phyloP scores from a whole-genome alignment of 2,888 invertebrate genomes.

The Pseudoips prasinana region DNA sequence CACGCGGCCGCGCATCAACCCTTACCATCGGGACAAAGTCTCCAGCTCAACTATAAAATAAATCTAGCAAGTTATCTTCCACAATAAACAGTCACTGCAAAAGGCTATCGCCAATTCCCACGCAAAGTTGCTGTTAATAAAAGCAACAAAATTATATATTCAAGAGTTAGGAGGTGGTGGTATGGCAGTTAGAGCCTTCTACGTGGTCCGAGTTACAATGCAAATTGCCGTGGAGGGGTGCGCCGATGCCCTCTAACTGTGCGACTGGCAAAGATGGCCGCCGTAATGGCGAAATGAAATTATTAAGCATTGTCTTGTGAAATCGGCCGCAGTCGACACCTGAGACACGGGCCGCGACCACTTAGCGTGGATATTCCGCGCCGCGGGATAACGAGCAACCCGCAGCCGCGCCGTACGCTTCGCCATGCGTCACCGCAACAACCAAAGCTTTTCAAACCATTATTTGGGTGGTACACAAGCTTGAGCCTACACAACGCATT shows the following conservation, averaged over 20 bases:
- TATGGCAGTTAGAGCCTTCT: conserved; percentile 75
- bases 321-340: conserved; percentile 82
- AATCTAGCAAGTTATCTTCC: conserved; percentile 79
- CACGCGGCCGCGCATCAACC: conserved; percentile 48
- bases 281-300: conserved; percentile 81
- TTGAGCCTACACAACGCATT: too few species aligned
- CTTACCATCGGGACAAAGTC: conserved; percentile 62
- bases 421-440: conserved; percentile 10
- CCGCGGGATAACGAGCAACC: conserved; percentile 19
- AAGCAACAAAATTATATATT: conserved; percentile 82
- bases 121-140: conserved; percentile 80
- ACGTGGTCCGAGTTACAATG: conserved; percentile 82
- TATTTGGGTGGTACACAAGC: too few species aligned
- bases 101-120: conserved; percentile 80
- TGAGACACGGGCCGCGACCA: conserved; percentile 62
- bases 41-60: conserved; percentile 73
- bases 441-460: not conserved
- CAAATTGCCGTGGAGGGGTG: conserved; percentile 80
- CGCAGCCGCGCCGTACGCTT: conserved; percentile 12
- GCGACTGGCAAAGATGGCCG: conserved; percentile 80
- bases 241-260: conserved; percentile 79
- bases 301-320: conserved; percentile 82
- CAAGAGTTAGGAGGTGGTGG: conserved; percentile 81
- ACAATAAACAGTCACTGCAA: conserved; percentile 77
- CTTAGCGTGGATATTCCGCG: conserved; percentile 61